Evolutionary conservation across 2,113 vertebrate genomes (phyloP), one percentile per base, ranked within the genome.

Genomic region (Accipiter cooperii): DNA sequence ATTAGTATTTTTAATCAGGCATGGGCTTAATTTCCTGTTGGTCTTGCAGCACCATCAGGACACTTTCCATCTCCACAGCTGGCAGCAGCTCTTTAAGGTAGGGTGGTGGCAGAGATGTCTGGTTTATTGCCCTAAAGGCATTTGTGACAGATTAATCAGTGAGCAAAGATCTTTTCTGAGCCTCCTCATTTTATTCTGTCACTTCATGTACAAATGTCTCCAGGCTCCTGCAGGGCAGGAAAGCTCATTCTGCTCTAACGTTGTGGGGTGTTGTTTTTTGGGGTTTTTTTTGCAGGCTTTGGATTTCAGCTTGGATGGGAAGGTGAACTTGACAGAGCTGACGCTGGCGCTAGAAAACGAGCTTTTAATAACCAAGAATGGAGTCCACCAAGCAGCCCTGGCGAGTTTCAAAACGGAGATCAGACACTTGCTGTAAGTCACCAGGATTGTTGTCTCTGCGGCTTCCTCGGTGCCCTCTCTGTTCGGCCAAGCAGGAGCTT

Each of bases 341-440:
- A 99, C 99, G 0, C 78, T 98, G 84, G 99, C 99, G 0, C 97
- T 99, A 9, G 99, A 99, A 97, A 99, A 99, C 1, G 99, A 99
- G 97, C 98, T 99, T 4, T 93, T 99, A 5, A 97, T 98, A 65
- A 98, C 99, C 65, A 99, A 99, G 98, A 99, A 99, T 1, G 97
- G 98, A 49, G 98, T 99, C 60, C 98, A 99, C 93, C 99, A 99
- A 87, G 99, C 99, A 2, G 99, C 99, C 6, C 97, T 99, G 94
- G 98, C 98, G 1, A 99, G 99, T 97, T 99, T 99, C 97, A 99
- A 99, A 96, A 98, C 97, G 0, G 99, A 99, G 98, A 99, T 99
- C 97, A 98, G 99, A 54, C 97, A 99, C 92, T 97, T 99, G 66
- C 86, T 99, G 99, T 99, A 97, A 99, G 99, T 99, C 63, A 1